A percentile compares a stretch with the other conserved stretches of the same genome.
phyloP scores from a whole-genome alignment of 2,888 invertebrate genomes.

The Candidula unifasciata region DNA sequence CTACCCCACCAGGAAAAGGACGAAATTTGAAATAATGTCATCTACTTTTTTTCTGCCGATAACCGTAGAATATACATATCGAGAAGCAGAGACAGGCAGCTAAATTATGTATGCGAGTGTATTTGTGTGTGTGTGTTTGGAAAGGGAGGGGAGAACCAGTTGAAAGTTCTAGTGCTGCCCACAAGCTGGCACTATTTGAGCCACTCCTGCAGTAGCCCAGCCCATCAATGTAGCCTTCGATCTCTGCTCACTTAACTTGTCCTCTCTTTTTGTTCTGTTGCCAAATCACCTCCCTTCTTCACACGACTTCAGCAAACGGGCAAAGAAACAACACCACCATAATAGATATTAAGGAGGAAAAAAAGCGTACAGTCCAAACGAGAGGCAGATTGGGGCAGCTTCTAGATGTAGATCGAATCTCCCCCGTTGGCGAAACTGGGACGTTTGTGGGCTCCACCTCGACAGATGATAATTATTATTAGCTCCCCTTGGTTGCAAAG shows the following conservation, averaged over 20 bases:
- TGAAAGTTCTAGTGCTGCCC: too few relatives aligned
- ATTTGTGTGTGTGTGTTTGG: too few relatives aligned
- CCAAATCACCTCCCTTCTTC: neutral
- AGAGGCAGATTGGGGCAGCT: neutral
- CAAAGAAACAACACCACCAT: neutral
- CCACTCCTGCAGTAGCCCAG: neutral
- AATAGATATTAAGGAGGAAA: neutral
- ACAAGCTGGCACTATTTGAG: neutral
- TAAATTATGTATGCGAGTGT: neutral
- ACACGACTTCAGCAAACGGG: neutral
- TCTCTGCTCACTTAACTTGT: neutral
- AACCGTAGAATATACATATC: too few relatives aligned
- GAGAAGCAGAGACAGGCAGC: slow-evolving; percentile 13
- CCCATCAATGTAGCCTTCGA: neutral
- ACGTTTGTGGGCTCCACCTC: slow-evolving; percentile 15
- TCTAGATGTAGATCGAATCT: neutral
- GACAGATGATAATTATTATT: slow-evolving; percentile 39
- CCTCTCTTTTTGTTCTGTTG: neutral
- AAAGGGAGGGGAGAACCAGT: too few relatives aligned
- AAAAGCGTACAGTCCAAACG: neutral
- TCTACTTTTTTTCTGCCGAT: too few relatives aligned
- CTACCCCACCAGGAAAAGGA: too few relatives aligned
- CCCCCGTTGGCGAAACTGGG: slow-evolving; percentile 15
- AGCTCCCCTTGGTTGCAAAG: slow-evolving; percentile 23
- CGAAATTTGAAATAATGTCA: too few relatives aligned